Percentiles rank a stretch among this genome's conserved stretches.
Evolutionary conservation across 1,140 invertebrate genomes (phyloP).

Genomic region (Drosophila sucinea): DNA sequence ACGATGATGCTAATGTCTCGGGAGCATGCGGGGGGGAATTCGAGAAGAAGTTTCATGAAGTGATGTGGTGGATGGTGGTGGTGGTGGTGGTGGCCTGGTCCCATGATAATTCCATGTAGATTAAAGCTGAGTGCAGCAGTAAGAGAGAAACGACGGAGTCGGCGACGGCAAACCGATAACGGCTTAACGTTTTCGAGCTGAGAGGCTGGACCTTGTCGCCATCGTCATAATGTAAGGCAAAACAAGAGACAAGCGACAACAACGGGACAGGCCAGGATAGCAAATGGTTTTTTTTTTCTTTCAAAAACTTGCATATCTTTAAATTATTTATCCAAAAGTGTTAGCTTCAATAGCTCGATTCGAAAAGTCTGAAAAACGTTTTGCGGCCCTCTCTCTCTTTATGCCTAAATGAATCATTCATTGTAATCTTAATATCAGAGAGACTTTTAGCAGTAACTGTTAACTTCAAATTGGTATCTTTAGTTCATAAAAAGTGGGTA

Average conservation of each 20-base stretch:
- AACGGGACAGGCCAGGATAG: slow-evolving; percentile 34
- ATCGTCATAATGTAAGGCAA: slow-evolving; percentile 23
- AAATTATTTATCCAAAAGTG: slow-evolving; percentile 73
- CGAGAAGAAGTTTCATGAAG: slow-evolving; percentile 10
- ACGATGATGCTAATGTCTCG: slow-evolving; percentile 54
- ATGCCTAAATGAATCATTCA: slow-evolving; percentile 6
- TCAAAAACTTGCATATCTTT: slow-evolving; percentile 52
- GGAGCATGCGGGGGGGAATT: not conserved
- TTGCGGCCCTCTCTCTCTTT: slow-evolving; percentile 24
- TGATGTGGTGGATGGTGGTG: slow-evolving; percentile 29
- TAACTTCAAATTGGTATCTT: not conserved
- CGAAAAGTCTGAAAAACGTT: slow-evolving; percentile 24
- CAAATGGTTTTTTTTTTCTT: slow-evolving; percentile 39
- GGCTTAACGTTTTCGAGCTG: slow-evolving; percentile 34
- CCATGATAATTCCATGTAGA: slow-evolving; percentile 72
- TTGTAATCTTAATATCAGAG: not conserved
- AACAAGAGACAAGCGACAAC: slow-evolving; percentile 18
- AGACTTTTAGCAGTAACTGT: not conserved
- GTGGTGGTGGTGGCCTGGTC: slow-evolving; percentile 48
- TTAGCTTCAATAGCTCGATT: slow-evolving; percentile 40
- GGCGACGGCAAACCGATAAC: slow-evolving; percentile 37
- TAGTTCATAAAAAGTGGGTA: no score
- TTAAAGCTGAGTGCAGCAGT: slow-evolving; percentile 77
- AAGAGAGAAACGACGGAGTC: slow-evolving; percentile 53
- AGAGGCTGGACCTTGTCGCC: slow-evolving; percentile 15